Percentiles rank a stretch among this genome's conserved stretches.
Evolutionary conservation across 2,888 invertebrate genomes (phyloP).

Genomic region (Lepas anatifera): DNA sequence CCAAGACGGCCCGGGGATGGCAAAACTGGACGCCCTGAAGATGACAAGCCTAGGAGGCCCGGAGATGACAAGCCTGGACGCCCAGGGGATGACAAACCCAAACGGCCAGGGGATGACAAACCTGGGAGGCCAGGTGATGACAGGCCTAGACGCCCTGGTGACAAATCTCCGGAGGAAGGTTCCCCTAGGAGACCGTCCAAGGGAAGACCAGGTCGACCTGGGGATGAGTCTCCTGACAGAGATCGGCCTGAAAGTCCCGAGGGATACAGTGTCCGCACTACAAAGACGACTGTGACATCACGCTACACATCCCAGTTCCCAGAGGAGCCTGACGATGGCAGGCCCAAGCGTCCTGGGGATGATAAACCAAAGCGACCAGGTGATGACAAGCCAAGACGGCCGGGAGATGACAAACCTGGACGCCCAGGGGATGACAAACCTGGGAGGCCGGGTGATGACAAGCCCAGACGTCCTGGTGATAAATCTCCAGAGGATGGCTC

Average conservation of each 20-base stretch:
- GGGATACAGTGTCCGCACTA: background rate
- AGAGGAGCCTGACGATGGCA: background rate
- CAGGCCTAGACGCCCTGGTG: background rate
- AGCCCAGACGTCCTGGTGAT: background rate
- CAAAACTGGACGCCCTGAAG: background rate
- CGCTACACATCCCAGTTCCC: background rate
- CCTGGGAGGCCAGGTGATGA: background rate
- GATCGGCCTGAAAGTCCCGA: background rate
- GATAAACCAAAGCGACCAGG: background rate
- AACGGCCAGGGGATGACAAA: background rate
- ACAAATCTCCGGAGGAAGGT: background rate
- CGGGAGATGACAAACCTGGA: background rate
- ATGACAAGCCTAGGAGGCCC: background rate
- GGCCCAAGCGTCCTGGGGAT: background rate
- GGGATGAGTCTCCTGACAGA: background rate
- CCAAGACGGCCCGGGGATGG: background rate
- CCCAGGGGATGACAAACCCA: background rate
- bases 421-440: background rate
- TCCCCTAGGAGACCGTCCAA: background rate
- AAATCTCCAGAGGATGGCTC: background rate
- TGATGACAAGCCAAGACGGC: background rate
- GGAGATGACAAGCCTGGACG: background rate
- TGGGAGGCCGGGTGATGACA: background rate
- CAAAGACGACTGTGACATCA: background rate
- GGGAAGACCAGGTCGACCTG: background rate